phyloP scores from a whole-genome alignment of 2,113 vertebrate species.

The Ariopsis seemanni region DNA sequence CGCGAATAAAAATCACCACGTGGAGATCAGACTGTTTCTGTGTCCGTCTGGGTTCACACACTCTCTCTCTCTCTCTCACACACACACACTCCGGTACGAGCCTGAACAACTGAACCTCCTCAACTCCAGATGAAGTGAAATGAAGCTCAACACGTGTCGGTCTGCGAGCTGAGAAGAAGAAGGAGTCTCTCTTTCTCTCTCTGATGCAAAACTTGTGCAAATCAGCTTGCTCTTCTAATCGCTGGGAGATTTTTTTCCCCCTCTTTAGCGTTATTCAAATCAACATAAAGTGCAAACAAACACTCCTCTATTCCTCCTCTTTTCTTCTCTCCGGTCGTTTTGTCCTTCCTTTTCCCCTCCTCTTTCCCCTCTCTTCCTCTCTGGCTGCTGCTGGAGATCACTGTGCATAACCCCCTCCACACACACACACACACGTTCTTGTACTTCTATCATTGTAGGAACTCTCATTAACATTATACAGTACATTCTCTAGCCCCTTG shows the following conservation, averaged over 20 bases:
- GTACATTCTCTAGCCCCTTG: too few relatives aligned
- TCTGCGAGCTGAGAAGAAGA: neutral
- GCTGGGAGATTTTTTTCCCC: neutral
- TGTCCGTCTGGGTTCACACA: neutral
- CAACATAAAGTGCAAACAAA: slow-evolving; percentile 34
- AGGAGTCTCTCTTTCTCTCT: neutral
- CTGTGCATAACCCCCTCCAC: neutral
- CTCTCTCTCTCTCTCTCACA: too few relatives aligned
- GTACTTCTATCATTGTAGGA: too few relatives aligned
- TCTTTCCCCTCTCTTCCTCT: slow-evolving; percentile 31
- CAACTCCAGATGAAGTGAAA: neutral
- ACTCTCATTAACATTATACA: too few relatives aligned
- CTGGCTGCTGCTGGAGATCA: slow-evolving; percentile 4
- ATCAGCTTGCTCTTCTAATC: neutral
- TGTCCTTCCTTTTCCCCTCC: slow-evolving; percentile 48
- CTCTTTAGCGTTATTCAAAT: slow-evolving; percentile 26
- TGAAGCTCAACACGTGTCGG: slow-evolving; percentile 41
- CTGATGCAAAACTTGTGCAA: slow-evolving; percentile 8
- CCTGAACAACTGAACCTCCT: neutral
- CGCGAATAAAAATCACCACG: slow-evolving; percentile 35
- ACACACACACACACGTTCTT: neutral
- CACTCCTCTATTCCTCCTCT: slow-evolving; percentile 16
- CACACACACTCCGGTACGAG: neutral
- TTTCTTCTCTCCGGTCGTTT: slow-evolving; percentile 40
- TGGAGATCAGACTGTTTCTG: neutral